Evolutionary conservation across 2,888 invertebrate species (phyloP).

Genomic region (Lymantria dispar): DNA sequence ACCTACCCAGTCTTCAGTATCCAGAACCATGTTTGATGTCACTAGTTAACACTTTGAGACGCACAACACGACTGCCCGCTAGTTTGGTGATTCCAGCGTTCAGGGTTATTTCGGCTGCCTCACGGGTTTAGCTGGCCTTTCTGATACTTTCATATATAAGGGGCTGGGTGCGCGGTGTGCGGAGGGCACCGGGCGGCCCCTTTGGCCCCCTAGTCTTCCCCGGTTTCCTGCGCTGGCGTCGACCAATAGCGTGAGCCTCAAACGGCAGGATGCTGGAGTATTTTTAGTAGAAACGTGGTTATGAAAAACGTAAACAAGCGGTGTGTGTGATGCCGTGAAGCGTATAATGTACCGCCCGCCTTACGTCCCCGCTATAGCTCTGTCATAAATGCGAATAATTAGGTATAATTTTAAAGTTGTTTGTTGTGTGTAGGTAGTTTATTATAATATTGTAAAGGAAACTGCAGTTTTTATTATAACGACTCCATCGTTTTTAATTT

Average conservation of each 20-base stretch:
- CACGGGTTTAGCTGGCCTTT: slow-evolving; percentile 63
- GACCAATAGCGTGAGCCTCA: slow-evolving; percentile 76
- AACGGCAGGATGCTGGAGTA: slow-evolving; percentile 80
- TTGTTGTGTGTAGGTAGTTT: slow-evolving; percentile 47
- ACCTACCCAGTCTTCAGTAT: slow-evolving; percentile 80
- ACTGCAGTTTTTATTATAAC: slow-evolving; percentile 37
- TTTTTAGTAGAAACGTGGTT: slow-evolving; percentile 80
- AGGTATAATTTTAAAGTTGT: slow-evolving; percentile 48
- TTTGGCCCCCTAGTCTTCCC: slow-evolving; percentile 59
- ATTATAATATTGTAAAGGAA: slow-evolving; percentile 40
- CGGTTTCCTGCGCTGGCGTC: slow-evolving; percentile 65
- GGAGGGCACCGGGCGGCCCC: slow-evolving; percentile 43
- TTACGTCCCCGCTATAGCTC: slow-evolving; percentile 37
- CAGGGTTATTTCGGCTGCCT: slow-evolving; percentile 79
- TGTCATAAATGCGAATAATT: slow-evolving; percentile 54
- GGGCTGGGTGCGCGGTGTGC: slow-evolving; percentile 34
- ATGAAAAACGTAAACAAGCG: slow-evolving; percentile 79
- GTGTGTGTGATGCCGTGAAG: slow-evolving; percentile 50
- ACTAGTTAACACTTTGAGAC: slow-evolving; percentile 81
- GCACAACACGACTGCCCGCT: slow-evolving; percentile 80
- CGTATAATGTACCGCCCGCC: slow-evolving; percentile 46
- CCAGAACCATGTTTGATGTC: slow-evolving; percentile 79
- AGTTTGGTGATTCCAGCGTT: slow-evolving; percentile 73
- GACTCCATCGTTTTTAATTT: slow-evolving; percentile 21
- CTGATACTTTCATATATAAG: slow-evolving; percentile 70